These are phyloP conservation scores for Serinus canaria DNA, from an alignment of 2,113 vertebrate genomes.

Conservation along the genomic window DNA sequence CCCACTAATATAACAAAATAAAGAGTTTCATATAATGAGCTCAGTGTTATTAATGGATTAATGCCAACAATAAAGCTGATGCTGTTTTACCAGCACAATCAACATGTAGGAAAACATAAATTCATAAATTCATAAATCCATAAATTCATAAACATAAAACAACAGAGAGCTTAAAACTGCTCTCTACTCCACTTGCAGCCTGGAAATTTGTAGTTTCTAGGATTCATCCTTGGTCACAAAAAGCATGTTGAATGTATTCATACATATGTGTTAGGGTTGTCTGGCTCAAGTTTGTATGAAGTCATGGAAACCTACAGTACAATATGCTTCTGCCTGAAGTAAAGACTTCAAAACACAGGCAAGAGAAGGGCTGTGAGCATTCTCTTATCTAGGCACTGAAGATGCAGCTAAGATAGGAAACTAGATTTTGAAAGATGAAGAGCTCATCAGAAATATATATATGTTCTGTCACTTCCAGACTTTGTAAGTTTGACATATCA, in stretches of 20 bases:
- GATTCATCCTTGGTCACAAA: not conserved
- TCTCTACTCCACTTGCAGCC: not conserved
- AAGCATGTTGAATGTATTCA: not conserved
- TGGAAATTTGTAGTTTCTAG: not conserved
- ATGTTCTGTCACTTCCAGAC: not conserved
- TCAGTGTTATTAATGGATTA: constrained; percentile 61
- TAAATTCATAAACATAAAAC: not conserved
- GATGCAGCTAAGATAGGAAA: not conserved
- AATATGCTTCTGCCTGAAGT: not conserved
- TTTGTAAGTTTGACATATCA: not conserved
- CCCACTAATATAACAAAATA: constrained; percentile 66
- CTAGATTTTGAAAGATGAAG: not conserved
- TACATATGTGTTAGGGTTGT: not conserved
- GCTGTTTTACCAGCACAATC: constrained; percentile 44
- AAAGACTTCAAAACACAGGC: not conserved
- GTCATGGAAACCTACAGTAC: not conserved
- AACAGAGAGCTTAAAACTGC: not conserved
- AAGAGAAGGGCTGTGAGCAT: not conserved
- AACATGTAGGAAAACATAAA: constrained; percentile 47
- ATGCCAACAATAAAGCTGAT: constrained; percentile 65
- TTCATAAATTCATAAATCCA: not conserved
- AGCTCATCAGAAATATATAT: not conserved
- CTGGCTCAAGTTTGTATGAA: not conserved
- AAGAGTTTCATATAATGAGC: constrained; percentile 55
- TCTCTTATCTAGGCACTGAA: not conserved